phyloP scores from a whole-genome alignment of 2,888 invertebrate species.

The Parelbella ahira region DNA sequence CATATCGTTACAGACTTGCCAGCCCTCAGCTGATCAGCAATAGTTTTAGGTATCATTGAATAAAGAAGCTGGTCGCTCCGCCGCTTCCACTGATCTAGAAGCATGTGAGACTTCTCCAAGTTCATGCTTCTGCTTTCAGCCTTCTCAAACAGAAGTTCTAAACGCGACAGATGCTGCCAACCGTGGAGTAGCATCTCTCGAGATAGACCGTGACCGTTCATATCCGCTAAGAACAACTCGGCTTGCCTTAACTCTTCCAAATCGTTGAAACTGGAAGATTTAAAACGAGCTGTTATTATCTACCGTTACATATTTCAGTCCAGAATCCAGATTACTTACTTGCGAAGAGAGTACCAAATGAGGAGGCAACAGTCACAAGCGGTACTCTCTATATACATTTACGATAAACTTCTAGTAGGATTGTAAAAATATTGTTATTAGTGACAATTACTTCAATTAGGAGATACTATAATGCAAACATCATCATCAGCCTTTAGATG shows the following conservation, averaged over 20 bases:
- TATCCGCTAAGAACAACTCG: slow-evolving; percentile 89
- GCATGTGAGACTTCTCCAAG: slow-evolving; percentile 87
- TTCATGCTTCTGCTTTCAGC: slow-evolving; percentile 90
- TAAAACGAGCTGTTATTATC: too few species aligned
- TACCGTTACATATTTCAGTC: too few species aligned
- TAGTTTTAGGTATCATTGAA: slow-evolving; percentile 94
- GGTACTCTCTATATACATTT: too few species aligned
- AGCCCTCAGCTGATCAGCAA: slow-evolving; percentile 88
- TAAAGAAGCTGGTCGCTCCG: slow-evolving; percentile 92
- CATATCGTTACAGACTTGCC: slow-evolving; percentile 70
- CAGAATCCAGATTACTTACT: too few species aligned
- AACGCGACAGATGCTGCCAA: slow-evolving; percentile 90
- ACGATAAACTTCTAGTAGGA: too few species aligned
- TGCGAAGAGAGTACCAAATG: too few species aligned
- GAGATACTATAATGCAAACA: too few species aligned
- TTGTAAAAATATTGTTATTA: too few species aligned
- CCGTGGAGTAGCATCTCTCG: slow-evolving; percentile 90
- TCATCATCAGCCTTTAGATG: too few species aligned
- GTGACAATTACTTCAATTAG: too few species aligned
- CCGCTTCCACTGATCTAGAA: slow-evolving; percentile 91
- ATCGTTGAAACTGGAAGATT: slow-evolving; percentile 85
- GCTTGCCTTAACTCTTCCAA: slow-evolving; percentile 90
- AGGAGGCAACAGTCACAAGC: too few species aligned
- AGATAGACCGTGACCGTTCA: slow-evolving; percentile 92
- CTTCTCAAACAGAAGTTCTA: slow-evolving; percentile 90